These are phyloP conservation scores for Cephus spinipes DNA, from an alignment of 2,888 invertebrate genomes.

Conservation along the genomic window DNA sequence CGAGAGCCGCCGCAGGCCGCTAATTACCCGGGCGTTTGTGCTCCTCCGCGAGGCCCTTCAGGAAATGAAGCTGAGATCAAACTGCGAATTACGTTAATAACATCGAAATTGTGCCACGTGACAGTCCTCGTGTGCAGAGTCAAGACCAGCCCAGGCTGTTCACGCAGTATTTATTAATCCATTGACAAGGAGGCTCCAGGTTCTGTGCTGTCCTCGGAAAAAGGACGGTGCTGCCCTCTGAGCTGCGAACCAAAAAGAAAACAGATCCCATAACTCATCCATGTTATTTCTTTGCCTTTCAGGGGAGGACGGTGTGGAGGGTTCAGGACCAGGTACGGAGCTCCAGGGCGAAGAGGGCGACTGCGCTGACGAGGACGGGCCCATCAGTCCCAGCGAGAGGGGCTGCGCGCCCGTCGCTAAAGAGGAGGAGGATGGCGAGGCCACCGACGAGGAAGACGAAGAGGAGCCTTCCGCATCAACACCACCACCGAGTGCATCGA, in stretches of 20 bases:
- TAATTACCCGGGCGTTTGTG: conserved; percentile 33
- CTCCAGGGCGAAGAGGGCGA: conserved; percentile 72
- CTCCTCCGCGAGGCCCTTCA: conserved; percentile 25
- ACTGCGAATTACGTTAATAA: conserved; percentile 32
- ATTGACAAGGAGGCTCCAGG: no score
- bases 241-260: no score
- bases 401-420: conserved; percentile 66
- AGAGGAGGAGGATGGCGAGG: conserved; percentile 69
- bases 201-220: no score
- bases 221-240: no score
- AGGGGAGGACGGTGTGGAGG: conserved; percentile 71
- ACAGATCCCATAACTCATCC: no score
- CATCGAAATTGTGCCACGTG: conserved; percentile 6
- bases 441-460: conserved; percentile 61
- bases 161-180: no score
- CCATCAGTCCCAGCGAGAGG: conserved; percentile 66
- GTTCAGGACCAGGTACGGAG: conserved; percentile 62
- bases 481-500: conserved; percentile 53
- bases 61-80: conserved; percentile 36
- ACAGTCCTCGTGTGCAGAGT: background rate
- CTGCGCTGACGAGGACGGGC: conserved; percentile 72
- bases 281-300: conserved; percentile 52
- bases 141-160: no score
- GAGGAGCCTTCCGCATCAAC: conserved; percentile 54
- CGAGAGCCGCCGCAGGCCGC: conserved; percentile 27